Percentiles rank a stretch among this genome's conserved stretches.
Conservation (phyloP, 2,113 vertebrate species). For the Corythornis cristatus region DNA sequence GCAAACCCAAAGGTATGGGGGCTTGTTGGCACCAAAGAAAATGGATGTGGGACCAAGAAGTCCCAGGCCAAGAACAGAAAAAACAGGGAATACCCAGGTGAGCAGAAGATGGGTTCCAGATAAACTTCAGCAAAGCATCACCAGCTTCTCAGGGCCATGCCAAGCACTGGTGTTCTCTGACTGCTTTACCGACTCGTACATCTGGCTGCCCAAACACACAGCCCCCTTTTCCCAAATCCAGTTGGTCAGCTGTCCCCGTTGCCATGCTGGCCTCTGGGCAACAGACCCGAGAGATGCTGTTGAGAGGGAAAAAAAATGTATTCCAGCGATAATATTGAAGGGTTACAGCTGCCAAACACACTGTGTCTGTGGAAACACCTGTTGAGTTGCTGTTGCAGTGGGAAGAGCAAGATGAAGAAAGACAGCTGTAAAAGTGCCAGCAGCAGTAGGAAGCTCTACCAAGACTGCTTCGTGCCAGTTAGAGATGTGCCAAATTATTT, state of each 20-base stretch:
- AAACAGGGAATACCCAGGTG: neutral
- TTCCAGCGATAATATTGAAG: conserved; percentile 74
- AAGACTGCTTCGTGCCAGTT: conserved; percentile 73
- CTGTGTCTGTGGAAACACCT: conserved; percentile 81
- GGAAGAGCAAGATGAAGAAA: conserved; percentile 78
- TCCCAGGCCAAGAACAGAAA: neutral
- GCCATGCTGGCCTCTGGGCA: conserved; percentile 55
- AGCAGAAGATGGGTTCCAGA: neutral
- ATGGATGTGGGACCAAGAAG: neutral
- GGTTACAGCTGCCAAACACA: conserved; percentile 76
- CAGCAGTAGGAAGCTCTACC: conserved; percentile 78
- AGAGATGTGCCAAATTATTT: conserved; percentile 79
- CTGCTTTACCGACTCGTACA: neutral
- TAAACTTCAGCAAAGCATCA: neutral
- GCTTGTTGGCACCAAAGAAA: neutral
- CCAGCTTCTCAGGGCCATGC: neutral
- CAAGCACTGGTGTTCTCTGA: neutral
- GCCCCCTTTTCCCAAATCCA: conserved; percentile 15
- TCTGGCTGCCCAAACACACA: neutral
- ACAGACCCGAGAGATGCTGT: neutral
- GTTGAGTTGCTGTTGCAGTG: conserved; percentile 73
- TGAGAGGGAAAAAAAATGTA: conserved; percentile 65
- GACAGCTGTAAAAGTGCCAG: conserved; percentile 80
- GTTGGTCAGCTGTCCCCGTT: conserved; percentile 45
- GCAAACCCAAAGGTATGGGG: neutral